phyloP scores from a whole-genome alignment of 1,140 invertebrate species.

The Saccostrea cuccullata region DNA sequence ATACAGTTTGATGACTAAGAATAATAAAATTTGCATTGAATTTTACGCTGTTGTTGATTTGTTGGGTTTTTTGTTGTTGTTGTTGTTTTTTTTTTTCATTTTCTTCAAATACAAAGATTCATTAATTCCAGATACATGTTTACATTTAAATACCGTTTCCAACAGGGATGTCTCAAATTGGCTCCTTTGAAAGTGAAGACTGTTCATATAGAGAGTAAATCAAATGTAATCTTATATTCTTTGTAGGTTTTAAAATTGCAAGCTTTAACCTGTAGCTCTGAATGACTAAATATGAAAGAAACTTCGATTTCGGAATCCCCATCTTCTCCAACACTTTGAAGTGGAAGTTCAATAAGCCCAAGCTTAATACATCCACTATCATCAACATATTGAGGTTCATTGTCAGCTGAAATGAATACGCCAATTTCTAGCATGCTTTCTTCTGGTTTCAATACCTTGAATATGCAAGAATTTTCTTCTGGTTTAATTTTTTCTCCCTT shows the following conservation, averaged over 20 bases:
- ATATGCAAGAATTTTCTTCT: neutral
- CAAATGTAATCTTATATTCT: neutral
- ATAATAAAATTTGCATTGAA: too few species aligned
- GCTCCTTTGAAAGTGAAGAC: too few species aligned
- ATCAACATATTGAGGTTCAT: conserved; percentile 34
- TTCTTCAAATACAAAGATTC: too few species aligned
- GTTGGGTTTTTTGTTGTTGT: too few species aligned
- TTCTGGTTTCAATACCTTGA: neutral
- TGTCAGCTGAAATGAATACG: neutral
- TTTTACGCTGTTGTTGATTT: too few species aligned
- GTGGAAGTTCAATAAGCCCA: neutral
- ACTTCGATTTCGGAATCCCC: conserved; percentile 41
- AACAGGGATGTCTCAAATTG: too few species aligned
- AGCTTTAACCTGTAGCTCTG: conserved; percentile 26
- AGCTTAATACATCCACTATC: conserved; percentile 21
- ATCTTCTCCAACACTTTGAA: too few species aligned
- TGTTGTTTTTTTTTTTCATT: too few species aligned
- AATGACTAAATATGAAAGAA: conserved; percentile 47
- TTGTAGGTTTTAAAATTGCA: neutral
- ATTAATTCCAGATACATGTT: too few species aligned
- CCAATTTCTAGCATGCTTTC: neutral
- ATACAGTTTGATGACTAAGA: too few species aligned
- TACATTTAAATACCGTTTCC: too few species aligned
- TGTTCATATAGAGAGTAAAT: neutral
- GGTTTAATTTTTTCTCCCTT: conserved; percentile 25